Evolutionary conservation across 2,888 invertebrate species (phyloP), one percentile per base, ranked within the genome.

Genomic region (Pristionchus fissidentatus): DNA sequence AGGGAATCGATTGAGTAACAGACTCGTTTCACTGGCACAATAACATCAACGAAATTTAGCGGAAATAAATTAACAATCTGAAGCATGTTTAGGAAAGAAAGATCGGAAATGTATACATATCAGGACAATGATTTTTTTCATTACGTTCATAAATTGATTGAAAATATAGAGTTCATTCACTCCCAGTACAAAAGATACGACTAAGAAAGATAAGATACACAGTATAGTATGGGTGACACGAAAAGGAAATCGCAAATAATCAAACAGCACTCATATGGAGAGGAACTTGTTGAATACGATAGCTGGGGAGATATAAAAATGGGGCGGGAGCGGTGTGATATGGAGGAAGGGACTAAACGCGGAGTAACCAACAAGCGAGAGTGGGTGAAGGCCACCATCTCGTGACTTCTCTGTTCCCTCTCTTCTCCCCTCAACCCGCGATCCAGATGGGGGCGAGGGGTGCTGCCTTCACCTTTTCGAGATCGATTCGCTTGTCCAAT

Each of bases 391-490:
- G 78, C 32, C 78, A 55, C 19, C 22, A 15, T 8, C 35, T 78
- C 35, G 38, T 78, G 32, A 38, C 55, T 52, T 8, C 78, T 78
- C 73, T 46, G 3, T 66, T 19, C 35, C 29, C 41, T 22, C 19
- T 15, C 66, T 41, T 1, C 70, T 70, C 70, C 70, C 35, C 52
- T 85, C 80, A 88, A 35, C 85, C 84, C 7, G 86, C 85, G 46
- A 88, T 88, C 92, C 92, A 92, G 57, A 94, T 93, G 19, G 93
- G 90, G 66, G 91, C 93, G 22, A 94, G 90, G 26, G 94, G 94
- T 81, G 94, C 94, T 19, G 94, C 94, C 88, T 93, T 93, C 84
- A 94, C 93, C 79, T 92, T 93, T n/a, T 93, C 91, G 85, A 94
- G 92, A 89, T 94, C 94, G 84, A 94, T 88, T 52, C 93, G 91